These are phyloP conservation scores for Girardinus metallicus DNA, from an alignment of 2,797 vertebrate species.

Conservation along the genomic window DNA sequence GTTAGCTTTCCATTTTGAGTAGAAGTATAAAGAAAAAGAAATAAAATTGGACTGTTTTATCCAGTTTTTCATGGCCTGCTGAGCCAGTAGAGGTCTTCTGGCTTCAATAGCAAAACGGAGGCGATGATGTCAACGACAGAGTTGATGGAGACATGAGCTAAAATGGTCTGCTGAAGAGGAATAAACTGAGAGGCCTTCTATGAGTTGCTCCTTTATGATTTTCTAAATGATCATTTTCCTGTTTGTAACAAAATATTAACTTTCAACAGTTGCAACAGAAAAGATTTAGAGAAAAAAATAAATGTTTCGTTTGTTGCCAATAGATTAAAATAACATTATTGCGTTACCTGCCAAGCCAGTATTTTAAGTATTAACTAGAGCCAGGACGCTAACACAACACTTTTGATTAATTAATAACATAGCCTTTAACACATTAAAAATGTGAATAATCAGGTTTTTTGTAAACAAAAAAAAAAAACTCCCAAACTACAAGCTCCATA, in stretches of 20 bases:
- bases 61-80: not conserved
- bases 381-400: too few species aligned
- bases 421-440: too few species aligned
- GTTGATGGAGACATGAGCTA: not conserved
- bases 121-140: not conserved
- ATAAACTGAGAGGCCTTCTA: not conserved
- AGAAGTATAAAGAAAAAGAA: not conserved
- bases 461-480: too few species aligned
- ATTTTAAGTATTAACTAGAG: not conserved
- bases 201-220: not conserved
- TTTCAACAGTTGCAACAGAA: not conserved
- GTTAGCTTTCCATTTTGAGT: not conserved
- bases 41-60: not conserved
- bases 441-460: too few species aligned
- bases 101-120: slow-evolving; percentile 1
- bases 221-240: not conserved
- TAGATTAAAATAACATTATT: not conserved
- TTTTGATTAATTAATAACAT: too few species aligned
- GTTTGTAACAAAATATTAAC: not conserved
- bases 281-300: not conserved
- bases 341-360: not conserved
- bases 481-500: too few species aligned
- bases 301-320: not conserved
- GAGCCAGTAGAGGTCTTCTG: not conserved
- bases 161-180: not conserved